Percentiles rank a stretch among this genome's conserved stretches.
Conservation (phyloP, 23 tunicate species). For the Ascidia mentula region DNA sequence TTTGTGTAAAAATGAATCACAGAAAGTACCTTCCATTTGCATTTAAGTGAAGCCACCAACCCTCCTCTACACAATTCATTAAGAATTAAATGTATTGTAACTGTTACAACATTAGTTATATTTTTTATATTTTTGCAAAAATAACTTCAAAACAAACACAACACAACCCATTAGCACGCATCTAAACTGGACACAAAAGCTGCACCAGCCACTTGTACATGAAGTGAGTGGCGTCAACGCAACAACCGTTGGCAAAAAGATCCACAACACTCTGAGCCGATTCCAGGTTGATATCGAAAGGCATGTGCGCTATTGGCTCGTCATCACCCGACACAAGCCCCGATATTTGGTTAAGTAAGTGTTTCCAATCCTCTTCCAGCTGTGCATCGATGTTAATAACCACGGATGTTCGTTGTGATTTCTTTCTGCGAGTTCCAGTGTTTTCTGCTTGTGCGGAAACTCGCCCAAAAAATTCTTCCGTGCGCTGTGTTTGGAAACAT, state of each 20-base stretch:
- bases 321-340: conserved; percentile 45
- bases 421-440: not conserved
- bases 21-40: no score
- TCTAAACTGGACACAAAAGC: conserved; percentile 33
- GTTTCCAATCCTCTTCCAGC: conserved; percentile 75
- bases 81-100: no score
- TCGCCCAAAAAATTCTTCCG: conserved; percentile 49
- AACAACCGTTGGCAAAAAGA: conserved; percentile 71
- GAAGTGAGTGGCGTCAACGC: conserved; percentile 36
- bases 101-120: no score
- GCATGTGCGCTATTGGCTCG: conserved; percentile 60
- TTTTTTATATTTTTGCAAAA: not conserved
- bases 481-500: conserved; percentile 23
- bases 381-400: conserved; percentile 31
- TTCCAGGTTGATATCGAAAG: conserved; percentile 45
- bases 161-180: not conserved
- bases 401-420: conserved; percentile 2
- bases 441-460: conserved; percentile 5
- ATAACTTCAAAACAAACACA: not conserved
- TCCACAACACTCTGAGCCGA: conserved; percentile 54
- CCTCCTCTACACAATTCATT: no score
- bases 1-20: no score
- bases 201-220: conserved; percentile 62
- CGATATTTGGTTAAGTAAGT: conserved; percentile 42
- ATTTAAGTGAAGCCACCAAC: no score